These are phyloP conservation scores for Drepanosiphum platanoidis DNA, from an alignment of 2,888 invertebrate species.

Conservation along the genomic window DNA sequence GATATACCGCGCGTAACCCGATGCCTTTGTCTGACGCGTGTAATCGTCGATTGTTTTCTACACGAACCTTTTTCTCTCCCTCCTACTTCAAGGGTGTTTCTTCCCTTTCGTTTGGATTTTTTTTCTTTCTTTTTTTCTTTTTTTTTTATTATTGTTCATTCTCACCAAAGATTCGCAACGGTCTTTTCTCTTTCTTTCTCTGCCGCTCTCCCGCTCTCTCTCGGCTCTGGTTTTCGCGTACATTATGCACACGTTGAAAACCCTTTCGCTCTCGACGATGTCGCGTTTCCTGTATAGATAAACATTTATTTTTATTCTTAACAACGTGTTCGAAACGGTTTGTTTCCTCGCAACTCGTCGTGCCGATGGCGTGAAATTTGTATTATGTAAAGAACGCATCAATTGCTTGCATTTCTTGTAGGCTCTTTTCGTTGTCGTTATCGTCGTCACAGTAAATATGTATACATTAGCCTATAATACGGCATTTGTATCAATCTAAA, in stretches of 20 bases:
- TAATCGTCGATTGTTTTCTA: slow-evolving; percentile 58
- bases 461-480: slow-evolving; percentile 59
- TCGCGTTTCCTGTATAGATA: background rate
- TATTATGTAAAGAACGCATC: slow-evolving; percentile 44
- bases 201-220: background rate
- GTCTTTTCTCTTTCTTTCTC: slow-evolving; percentile 10
- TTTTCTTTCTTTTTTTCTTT: background rate
- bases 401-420: slow-evolving; percentile 50
- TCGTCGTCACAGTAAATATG: slow-evolving; percentile 3
- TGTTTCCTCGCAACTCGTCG: slow-evolving; percentile 15
- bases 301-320: background rate
- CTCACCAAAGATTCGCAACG: slow-evolving; percentile 39
- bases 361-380: background rate
- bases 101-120: slow-evolving; percentile 1
- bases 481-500: slow-evolving; percentile 62
- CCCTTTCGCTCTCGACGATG: background rate
- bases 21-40: slow-evolving; percentile 55
- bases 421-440: background rate
- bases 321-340: slow-evolving; percentile 12
- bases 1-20: slow-evolving; percentile 55
- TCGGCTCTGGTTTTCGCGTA: background rate
- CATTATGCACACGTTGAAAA: background rate
- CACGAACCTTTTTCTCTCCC: slow-evolving; percentile 17
- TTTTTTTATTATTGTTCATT: slow-evolving; percentile 18
- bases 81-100: slow-evolving; percentile 26